Evolutionary conservation across 2,797 vertebrate genomes (phyloP).

Genomic region (Phylloscopus collybita): DNA sequence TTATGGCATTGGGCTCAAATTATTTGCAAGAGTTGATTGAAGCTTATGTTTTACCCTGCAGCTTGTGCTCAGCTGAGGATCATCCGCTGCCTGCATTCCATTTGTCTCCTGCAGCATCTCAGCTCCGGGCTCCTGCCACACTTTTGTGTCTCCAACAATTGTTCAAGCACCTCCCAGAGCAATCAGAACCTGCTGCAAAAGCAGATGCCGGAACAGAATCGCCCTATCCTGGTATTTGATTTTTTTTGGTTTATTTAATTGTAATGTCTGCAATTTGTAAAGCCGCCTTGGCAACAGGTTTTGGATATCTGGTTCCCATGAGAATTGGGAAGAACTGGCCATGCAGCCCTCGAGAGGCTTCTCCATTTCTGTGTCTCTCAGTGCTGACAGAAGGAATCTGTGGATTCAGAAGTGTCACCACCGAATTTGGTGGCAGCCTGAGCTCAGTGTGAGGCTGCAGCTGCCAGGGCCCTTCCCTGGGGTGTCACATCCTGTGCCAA

Average conservation of each 20-base stretch:
- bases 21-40: conserved; percentile 62
- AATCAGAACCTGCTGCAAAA: background rate
- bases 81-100: background rate
- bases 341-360: background rate
- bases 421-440: background rate
- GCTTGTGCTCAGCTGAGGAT: conserved; percentile 55
- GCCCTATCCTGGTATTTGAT: background rate
- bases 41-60: conserved; percentile 52
- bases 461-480: background rate
- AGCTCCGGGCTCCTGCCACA: background rate
- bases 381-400: background rate
- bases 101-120: background rate
- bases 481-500: background rate
- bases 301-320: background rate
- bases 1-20: conserved; percentile 53
- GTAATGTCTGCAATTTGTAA: background rate
- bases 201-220: background rate
- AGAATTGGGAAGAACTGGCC: background rate
- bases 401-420: background rate
- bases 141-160: background rate
- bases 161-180: background rate
- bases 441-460: background rate
- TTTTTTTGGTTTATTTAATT: background rate
- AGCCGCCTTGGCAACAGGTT: background rate
- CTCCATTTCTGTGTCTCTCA: background rate